Percentiles rank a stretch among this genome's conserved stretches.
Evolutionary conservation across 2,888 invertebrate species (phyloP).

Genomic region (Parnassius mnemosyne): DNA sequence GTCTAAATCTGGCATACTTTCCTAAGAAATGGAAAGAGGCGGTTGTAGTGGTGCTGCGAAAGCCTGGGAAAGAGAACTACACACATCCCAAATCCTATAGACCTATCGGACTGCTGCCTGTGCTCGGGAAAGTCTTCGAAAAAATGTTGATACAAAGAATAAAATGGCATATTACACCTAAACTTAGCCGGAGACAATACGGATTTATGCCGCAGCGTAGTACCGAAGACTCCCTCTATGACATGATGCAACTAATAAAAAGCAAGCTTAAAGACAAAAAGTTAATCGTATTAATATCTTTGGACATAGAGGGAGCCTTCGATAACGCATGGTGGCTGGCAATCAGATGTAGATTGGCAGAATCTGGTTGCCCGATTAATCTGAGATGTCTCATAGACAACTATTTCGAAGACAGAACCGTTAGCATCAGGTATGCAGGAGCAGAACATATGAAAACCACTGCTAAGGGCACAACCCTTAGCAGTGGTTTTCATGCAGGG

Average conservation of each 20-base stretch:
- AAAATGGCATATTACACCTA: constrained; percentile 1
- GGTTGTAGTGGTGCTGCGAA: not conserved
- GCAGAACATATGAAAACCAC: too few species aligned
- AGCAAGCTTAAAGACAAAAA: not conserved
- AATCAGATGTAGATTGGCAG: too few species aligned
- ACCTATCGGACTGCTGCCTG: not conserved
- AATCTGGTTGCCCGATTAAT: too few species aligned
- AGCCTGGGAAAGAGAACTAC: too few species aligned
- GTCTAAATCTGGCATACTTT: not conserved
- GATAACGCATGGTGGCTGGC: too few species aligned
- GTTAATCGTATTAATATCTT: not conserved
- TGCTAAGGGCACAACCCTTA: too few species aligned
- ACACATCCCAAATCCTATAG: too few species aligned
- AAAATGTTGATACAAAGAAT: constrained; percentile 1
- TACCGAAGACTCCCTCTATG: not conserved
- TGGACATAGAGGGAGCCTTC: not conserved
- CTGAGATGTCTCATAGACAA: too few species aligned
- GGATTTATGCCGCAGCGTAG: constrained; percentile 4
- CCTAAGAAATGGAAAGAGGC: not conserved
- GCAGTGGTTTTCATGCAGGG: too few species aligned
- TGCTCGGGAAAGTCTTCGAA: constrained; percentile 8
- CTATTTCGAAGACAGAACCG: not conserved
- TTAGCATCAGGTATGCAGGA: not conserved
- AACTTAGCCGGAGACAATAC: not conserved
- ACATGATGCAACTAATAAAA: not conserved